Evolutionary conservation across 1,140 invertebrate species (phyloP), one percentile per base, ranked within the genome.

Genomic region (Melitaea cinxia): DNA sequence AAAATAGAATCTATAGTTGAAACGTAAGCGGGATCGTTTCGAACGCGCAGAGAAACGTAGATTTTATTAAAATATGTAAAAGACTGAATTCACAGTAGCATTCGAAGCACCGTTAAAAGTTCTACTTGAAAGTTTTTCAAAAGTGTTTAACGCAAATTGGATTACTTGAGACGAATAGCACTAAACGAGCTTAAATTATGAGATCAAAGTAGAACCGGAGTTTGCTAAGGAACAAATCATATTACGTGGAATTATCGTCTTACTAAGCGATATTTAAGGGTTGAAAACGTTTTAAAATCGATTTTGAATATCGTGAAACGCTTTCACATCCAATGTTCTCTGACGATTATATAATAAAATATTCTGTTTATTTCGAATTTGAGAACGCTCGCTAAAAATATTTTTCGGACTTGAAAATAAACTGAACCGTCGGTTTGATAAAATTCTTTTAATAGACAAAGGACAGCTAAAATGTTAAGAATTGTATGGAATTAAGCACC

Each of bases 101-200:
- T 50, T 61, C 55, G 19, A 23, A 57, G 30, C 55, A 35, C 52
- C 52, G 52, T 67, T 61, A 61, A 61, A 37, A 65, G 57, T 67
- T 61, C 50, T 61, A 45, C 58, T 67, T 56, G 53, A 67, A 67
- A 67, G 58, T 67, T 61, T 70, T 66, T 66, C 63, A 70, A 65
- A 70, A 70, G 63, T 66, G 57, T 70, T 70, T 70, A 65, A 70
- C 64, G 52, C 57, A 66, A 70, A 70, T 70, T 70, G 63, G 68
- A 70, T 70, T 70, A 70, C 65, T 67, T 56, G 53, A 67, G 63
- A 66, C 63, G 63, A 65, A 70, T 65, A 66, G 63, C 59, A 63
- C 63, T 57, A 61, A 65, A 67, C 65, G 65, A 70, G 63, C 68
- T 70, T 61, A 61, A 70, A 70, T 70, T 66, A 70, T 65, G 53